Evolutionary conservation across 1,140 invertebrate genomes (phyloP), one percentile per base, ranked within the genome.

Genomic region (Drosophila tristis): DNA sequence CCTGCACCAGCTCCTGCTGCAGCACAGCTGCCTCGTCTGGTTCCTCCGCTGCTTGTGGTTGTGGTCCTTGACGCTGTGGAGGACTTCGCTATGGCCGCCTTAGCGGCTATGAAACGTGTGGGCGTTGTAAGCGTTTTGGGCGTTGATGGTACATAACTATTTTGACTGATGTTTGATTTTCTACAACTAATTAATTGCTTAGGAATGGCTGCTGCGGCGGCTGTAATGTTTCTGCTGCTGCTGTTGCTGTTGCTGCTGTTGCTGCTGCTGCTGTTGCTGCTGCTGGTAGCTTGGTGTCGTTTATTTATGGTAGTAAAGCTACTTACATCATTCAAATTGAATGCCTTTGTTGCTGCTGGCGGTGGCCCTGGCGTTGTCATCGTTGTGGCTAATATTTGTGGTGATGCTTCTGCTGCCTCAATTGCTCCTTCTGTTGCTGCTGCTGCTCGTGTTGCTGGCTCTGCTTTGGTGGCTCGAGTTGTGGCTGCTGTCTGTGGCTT

Each of bases 271-370:
- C 9, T 77, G 63, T 20, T 74, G 74, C 44, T 84, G 53, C 13
- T 86, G 82, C 75, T 84, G 62, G 74, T 79, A 78, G 65, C 75
- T 87, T 87, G 74, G 20, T 89, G 78, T 50, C 80, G 67, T 87
- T 87, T 84, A 84, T 89, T 84, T 90, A 55, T 59, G 66, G 23
- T 66, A 65, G 66, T 82, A 75, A 62, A 72, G 76, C 84, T 89
- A 90, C 84, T 89, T 90, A 89, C 84, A 84, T 90, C 84, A 89
- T 90, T 89, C 58, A 89, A 74, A 84, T 82, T 89, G 66, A 89
- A 90, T 80, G 80, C 79, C 80, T 80, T 79, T 20, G 66, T 31
- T 4, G 65, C 5, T 11, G 64, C 4, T 29, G 64, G 5, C 2
- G 49, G 6, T 20, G 64, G 5, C 2, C 44, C 8, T 20, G 50